These are phyloP conservation scores for Onychomys torridus DNA, from an alignment of 2,797 vertebrate genomes.

Conservation along the genomic window DNA sequence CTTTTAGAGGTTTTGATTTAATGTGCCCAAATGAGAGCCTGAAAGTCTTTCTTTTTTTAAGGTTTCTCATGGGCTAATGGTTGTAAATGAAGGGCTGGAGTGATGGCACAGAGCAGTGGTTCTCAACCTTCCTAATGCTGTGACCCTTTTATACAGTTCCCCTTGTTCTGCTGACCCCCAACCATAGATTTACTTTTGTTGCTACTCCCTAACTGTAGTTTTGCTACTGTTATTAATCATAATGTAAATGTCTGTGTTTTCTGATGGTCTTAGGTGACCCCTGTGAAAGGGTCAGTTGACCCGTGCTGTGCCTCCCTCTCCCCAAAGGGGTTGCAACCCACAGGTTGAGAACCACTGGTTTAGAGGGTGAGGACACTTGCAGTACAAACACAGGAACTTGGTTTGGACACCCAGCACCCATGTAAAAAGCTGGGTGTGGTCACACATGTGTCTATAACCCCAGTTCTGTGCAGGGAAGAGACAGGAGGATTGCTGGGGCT, in stretches of 20 bases:
- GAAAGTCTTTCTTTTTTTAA: not conserved
- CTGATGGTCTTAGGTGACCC: not conserved
- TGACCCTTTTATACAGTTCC: not conserved
- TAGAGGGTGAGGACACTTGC: not conserved
- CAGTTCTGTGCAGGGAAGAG: not conserved
- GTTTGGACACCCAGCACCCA: not conserved
- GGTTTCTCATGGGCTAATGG: not conserved
- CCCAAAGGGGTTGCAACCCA: not conserved
- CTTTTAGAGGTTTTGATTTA: constrained; percentile 44
- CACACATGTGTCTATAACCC: not conserved
- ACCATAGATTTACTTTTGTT: not conserved
- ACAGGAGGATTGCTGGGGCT: not conserved
- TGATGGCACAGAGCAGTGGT: not conserved
- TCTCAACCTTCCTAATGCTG: not conserved
- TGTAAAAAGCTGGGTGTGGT: not conserved
- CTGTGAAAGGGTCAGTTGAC: not conserved
- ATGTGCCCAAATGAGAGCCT: not conserved
- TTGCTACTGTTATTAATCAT: not conserved
- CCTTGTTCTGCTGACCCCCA: not conserved
- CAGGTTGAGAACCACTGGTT: not conserved
- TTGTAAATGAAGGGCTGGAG: not conserved
- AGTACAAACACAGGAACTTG: not conserved
- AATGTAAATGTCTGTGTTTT: not conserved
- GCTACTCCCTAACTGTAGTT: not conserved
- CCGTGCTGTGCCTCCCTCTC: no score